A percentile compares a stretch with the other conserved stretches of the same genome.
phyloP scores from a whole-genome alignment of 1,140 invertebrate species.

The Coenobita brevimanus region DNA sequence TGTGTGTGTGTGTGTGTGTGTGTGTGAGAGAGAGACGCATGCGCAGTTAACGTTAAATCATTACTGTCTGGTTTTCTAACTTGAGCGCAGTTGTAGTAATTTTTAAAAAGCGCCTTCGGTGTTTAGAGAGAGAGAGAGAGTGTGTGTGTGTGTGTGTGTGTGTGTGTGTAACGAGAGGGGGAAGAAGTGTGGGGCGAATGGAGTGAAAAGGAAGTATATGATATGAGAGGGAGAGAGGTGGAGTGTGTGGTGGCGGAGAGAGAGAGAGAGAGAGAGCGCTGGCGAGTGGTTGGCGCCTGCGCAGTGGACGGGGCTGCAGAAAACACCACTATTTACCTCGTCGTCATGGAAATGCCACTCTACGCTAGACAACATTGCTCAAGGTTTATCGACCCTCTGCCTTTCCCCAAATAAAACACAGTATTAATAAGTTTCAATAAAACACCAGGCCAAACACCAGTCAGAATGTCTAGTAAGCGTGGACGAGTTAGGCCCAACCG shows the following conservation, averaged over 20 bases:
- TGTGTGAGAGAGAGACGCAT: too few species aligned
- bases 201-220: too few species aligned
- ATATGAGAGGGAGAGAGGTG: constrained; percentile 5
- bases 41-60: too few species aligned
- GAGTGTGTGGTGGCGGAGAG: background rate
- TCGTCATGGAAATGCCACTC: constrained; percentile 61
- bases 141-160: too few species aligned
- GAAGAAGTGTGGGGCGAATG: background rate
- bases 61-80: too few species aligned
- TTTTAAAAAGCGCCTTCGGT: too few species aligned
- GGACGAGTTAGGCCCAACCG: constrained; percentile 36
- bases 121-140: too few species aligned
- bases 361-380: constrained; percentile 64
- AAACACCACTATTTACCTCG: constrained; percentile 65
- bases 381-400: constrained; percentile 60
- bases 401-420: background rate
- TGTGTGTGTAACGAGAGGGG: background rate
- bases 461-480: background rate
- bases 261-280: background rate
- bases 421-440: background rate
- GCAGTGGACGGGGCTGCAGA: constrained; percentile 28
- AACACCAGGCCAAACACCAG: too few species aligned
- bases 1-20: too few species aligned
- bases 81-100: too few species aligned
- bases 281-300: constrained; percentile 5